phyloP scores from a whole-genome alignment of 2,888 invertebrate species.

The Sylvicola cinctus region DNA sequence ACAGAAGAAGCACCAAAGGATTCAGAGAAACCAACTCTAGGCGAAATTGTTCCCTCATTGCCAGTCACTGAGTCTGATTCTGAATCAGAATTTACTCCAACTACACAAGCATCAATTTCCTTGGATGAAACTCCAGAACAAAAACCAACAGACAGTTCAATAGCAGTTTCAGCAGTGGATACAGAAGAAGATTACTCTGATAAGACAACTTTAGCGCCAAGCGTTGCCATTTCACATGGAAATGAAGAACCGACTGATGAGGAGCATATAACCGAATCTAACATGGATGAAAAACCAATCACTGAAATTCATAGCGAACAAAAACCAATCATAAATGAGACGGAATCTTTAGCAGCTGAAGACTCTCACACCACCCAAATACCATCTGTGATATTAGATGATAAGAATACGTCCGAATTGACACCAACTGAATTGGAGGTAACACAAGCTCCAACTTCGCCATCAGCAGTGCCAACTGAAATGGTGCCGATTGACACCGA shows the following conservation, averaged over 20 bases:
- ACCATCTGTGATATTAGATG: not conserved
- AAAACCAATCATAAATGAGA: no score
- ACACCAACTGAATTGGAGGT: constrained; percentile 1
- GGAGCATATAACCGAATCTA: not conserved
- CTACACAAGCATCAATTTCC: constrained; percentile 3
- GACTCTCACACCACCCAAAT: not conserved
- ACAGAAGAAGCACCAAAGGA: not conserved
- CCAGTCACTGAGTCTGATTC: constrained; percentile 4
- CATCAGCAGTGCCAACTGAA: constrained; percentile 9
- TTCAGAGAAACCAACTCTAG: constrained; percentile 2
- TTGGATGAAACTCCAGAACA: constrained; percentile 3
- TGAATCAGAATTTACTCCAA: constrained; percentile 3
- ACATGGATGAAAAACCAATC: no score
- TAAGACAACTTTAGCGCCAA: no score
- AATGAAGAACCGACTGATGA: not conserved
- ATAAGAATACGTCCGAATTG: not conserved
- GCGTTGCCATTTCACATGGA: no score
- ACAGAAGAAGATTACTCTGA: no score
- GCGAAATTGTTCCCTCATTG: constrained; percentile 4
- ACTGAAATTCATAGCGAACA: no score
- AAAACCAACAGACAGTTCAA: constrained; percentile 3
- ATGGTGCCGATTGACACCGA: constrained; percentile 6
- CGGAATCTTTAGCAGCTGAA: not conserved
- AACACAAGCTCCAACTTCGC: constrained; percentile 7
- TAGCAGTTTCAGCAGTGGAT: no score